phyloP scores from a whole-genome alignment of 2,888 invertebrate genomes.

The Cremastinae sp. region DNA sequence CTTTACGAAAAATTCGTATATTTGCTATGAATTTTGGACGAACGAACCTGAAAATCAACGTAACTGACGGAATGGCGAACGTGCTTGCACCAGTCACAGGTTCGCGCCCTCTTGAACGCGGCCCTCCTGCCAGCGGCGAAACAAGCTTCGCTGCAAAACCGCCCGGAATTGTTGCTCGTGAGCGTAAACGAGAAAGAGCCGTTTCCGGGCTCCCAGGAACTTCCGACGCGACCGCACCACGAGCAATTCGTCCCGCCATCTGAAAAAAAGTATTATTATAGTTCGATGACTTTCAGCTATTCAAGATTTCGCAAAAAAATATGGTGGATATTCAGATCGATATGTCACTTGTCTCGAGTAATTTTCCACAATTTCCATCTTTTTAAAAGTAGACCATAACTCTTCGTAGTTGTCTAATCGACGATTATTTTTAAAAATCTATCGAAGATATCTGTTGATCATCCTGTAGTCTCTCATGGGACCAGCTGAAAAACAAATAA shows the following conservation, averaged over 20 bases:
- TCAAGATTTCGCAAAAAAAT: no score
- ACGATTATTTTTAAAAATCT: no score
- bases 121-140: conserved; percentile 94
- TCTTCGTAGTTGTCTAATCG: no score
- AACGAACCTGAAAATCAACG: conserved; percentile 87
- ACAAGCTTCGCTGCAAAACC: conserved; percentile 93
- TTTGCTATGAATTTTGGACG: background rate
- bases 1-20: background rate
- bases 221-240: conserved; percentile 81
- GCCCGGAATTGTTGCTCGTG: conserved; percentile 77
- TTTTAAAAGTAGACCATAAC: no score
- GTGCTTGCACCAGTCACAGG: conserved; percentile 96
- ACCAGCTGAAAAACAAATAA: no score
- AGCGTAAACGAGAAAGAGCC: conserved; percentile 75
- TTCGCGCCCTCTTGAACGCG: conserved; percentile 94
- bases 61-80: conserved; percentile 94
- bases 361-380: no score
- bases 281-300: background rate
- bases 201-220: conserved; percentile 81
- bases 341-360: no score
- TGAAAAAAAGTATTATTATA: background rate
- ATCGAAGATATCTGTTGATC: no score
- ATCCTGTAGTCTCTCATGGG: no score
- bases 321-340: no score
- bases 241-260: conserved; percentile 71